Conservation (phyloP, 2,113 vertebrate species). For the Neolamprologus longior region DNA sequence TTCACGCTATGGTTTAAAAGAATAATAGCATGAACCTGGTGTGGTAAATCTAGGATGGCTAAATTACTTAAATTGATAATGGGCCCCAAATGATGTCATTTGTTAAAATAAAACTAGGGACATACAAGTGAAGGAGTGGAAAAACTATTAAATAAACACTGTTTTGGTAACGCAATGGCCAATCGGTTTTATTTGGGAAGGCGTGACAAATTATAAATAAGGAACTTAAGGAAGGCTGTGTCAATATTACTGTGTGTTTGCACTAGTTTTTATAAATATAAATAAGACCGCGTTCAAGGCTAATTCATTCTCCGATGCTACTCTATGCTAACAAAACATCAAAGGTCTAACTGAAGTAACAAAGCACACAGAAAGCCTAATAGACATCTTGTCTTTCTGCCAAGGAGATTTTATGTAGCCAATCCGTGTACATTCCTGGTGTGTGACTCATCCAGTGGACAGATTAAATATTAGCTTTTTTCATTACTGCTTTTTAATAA, state of each 20-base stretch:
- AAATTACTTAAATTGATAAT: not conserved
- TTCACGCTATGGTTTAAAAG: not conserved
- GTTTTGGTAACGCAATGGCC: not conserved
- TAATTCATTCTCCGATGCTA: not conserved
- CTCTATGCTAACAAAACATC: not conserved
- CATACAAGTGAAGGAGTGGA: not conserved
- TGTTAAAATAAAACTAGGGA: not conserved
- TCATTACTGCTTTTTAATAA: not conserved
- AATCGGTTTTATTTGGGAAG: not conserved
- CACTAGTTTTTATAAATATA: not conserved
- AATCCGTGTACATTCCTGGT: not conserved
- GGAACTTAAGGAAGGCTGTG: not conserved
- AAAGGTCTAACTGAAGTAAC: not conserved
- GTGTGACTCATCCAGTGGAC: not conserved
- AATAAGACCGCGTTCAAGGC: not conserved
- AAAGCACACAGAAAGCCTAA: not conserved
- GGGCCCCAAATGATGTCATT: not conserved
- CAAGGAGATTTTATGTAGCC: not conserved
- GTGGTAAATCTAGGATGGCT: not conserved
- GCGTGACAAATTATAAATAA: not conserved
- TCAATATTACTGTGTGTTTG: not conserved
- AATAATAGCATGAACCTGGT: not conserved
- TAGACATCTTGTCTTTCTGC: not conserved
- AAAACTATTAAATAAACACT: not conserved
- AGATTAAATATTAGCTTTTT: not conserved